phyloP scores from a whole-genome alignment of 2,888 invertebrate species.

The Cephus rjabovi region DNA sequence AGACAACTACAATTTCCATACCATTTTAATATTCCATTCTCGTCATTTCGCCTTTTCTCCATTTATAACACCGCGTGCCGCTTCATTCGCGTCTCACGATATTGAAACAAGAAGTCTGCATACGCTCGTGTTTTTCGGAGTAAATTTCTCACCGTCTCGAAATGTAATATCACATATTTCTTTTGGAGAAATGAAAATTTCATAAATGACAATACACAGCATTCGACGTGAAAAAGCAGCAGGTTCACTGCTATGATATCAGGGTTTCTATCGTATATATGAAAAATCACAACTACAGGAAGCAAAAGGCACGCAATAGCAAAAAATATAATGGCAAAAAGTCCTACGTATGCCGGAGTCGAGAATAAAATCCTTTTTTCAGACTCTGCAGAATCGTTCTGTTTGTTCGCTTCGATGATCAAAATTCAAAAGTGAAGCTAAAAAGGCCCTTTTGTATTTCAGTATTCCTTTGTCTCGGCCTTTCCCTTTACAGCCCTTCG shows the following conservation, averaged over 20 bases:
- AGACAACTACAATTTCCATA: not conserved
- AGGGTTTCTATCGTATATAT: not conserved
- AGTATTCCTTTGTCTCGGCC: slow-evolving; percentile 34
- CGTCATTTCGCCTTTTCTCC: not conserved
- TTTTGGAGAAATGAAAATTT: not conserved
- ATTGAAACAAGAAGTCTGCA: not conserved
- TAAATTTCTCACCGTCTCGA: not conserved
- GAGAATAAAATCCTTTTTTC: not conserved
- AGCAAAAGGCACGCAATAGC: not conserved
- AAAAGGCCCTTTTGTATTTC: slow-evolving; percentile 39
- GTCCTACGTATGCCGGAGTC: not conserved
- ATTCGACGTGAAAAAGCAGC: not conserved
- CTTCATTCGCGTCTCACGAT: not conserved
- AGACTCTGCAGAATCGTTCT: slow-evolving; percentile 27
- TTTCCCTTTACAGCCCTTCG: slow-evolving; percentile 35
- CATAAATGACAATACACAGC: not conserved
- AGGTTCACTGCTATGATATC: not conserved
- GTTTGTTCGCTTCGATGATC: slow-evolving; percentile 37
- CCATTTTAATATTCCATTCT: not conserved
- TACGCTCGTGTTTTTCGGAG: not conserved
- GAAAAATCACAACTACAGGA: not conserved
- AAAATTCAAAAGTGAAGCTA: slow-evolving; percentile 36
- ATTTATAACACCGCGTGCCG: not conserved
- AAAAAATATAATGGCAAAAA: not conserved
- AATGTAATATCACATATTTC: not conserved